Evolutionary conservation across 2,888 invertebrate genomes (phyloP).

Genomic region (Dryocosmus kuriphilus): DNA sequence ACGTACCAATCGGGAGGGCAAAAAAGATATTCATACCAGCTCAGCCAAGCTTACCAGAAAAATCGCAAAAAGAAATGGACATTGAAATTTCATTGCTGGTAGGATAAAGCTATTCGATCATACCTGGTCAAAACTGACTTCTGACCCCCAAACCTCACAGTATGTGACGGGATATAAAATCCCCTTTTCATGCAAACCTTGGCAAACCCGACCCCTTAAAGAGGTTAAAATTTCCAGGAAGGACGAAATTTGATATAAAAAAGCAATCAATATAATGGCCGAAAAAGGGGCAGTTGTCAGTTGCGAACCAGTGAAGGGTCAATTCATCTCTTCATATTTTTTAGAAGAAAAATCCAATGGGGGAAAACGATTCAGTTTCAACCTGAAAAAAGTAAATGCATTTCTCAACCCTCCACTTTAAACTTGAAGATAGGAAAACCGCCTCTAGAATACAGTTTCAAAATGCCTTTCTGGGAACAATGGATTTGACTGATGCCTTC

Average conservation of each 20-base stretch:
- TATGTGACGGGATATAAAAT: slow-evolving; percentile 4
- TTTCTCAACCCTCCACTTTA: no score
- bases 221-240: background rate
- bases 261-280: background rate
- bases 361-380: no score
- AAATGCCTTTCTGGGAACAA: slow-evolving; percentile 41
- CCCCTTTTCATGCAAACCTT: slow-evolving; percentile 14
- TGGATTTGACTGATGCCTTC: slow-evolving; percentile 49
- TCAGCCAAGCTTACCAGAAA: background rate
- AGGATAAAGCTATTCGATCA: slow-evolving; percentile 3
- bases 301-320: background rate
- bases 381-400: no score
- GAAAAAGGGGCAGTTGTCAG: background rate
- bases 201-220: slow-evolving; percentile 1
- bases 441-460: no score
- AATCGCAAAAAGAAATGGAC: background rate
- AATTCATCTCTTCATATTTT: background rate
- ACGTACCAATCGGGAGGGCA: background rate
- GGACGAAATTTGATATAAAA: background rate
- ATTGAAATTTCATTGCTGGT: slow-evolving; percentile 17
- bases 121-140: no score
- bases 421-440: no score
- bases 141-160: background rate
- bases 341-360: no score
- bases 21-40: background rate